These are phyloP conservation scores for Cyanistes caeruleus DNA, from an alignment of 2,113 vertebrate species.

Conservation along the genomic window DNA sequence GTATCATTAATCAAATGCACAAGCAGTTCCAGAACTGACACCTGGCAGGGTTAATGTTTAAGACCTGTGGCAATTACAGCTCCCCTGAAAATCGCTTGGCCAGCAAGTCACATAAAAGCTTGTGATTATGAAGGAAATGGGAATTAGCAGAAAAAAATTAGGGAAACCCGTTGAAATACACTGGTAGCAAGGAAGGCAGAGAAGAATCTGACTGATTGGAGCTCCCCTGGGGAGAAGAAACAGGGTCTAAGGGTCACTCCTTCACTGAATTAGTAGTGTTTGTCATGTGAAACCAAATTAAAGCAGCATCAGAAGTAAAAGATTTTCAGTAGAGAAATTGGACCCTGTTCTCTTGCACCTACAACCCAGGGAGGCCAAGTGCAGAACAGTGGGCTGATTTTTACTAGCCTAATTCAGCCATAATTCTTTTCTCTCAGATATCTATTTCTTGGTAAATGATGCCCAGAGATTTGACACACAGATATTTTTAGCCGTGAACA, in stretches of 20 bases:
- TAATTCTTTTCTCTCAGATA: slow-evolving; percentile 83
- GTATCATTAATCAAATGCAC: slow-evolving; percentile 90
- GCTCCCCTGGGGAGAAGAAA: slow-evolving; percentile 74
- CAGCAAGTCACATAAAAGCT: slow-evolving; percentile 87
- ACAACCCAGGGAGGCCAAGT: slow-evolving; percentile 78
- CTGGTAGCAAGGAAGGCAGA: slow-evolving; percentile 75
- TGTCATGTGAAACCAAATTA: slow-evolving; percentile 92
- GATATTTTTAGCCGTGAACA: neutral
- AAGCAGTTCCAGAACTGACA: slow-evolving; percentile 88
- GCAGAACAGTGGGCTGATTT: slow-evolving; percentile 84
- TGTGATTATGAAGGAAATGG: slow-evolving; percentile 94
- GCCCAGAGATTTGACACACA: neutral
- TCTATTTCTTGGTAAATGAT: slow-evolving; percentile 50
- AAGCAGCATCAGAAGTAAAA: slow-evolving; percentile 86
- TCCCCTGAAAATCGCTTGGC: slow-evolving; percentile 71
- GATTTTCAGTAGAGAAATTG: slow-evolving; percentile 78
- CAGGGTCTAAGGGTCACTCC: slow-evolving; percentile 81
- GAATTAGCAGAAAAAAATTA: slow-evolving; percentile 92
- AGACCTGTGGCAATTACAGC: slow-evolving; percentile 87
- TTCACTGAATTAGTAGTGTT: slow-evolving; percentile 89
- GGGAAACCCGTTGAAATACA: slow-evolving; percentile 78
- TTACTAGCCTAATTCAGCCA: slow-evolving; percentile 39
- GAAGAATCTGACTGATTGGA: slow-evolving; percentile 86
- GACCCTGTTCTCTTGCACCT: slow-evolving; percentile 74
- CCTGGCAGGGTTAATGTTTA: slow-evolving; percentile 90